phyloP scores from a whole-genome alignment of 1,140 invertebrate genomes.

The Drosophila ironensis region DNA sequence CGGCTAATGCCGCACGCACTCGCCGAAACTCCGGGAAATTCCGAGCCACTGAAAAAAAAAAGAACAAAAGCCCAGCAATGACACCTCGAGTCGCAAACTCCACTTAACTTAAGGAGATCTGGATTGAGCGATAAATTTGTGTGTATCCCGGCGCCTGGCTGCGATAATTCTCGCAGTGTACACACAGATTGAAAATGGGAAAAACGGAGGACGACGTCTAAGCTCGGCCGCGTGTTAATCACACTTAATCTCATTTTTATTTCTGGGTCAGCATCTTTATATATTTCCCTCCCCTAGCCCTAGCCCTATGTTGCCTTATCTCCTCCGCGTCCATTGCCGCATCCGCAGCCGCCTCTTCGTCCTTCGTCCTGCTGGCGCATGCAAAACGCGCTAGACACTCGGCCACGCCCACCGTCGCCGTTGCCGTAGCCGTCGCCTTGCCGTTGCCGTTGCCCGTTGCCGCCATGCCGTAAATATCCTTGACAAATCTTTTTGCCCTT shows the following conservation, averaged over 20 bases:
- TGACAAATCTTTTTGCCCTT: constrained; percentile 80
- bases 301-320: background rate
- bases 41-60: no score
- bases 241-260: constrained; percentile 81
- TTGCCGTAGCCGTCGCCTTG: background rate
- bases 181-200: constrained; percentile 28
- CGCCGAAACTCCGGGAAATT: no score
- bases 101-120: no score
- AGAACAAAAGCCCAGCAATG: no score
- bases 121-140: no score
- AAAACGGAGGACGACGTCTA: constrained; percentile 47
- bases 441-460: constrained; percentile 1
- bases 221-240: constrained; percentile 77
- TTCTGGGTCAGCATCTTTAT: constrained; percentile 81
- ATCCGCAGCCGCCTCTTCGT: background rate
- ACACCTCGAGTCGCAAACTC: no score
- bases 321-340: background rate
- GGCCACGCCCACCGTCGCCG: constrained; percentile 14
- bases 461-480: constrained; percentile 71
- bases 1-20: constrained; percentile 33
- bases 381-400: constrained; percentile 55
- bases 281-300: constrained; percentile 15
- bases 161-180: background rate
- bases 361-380: constrained; percentile 19
- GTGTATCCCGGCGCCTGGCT: no score